phyloP scores from a whole-genome alignment of 2,113 vertebrate genomes.

The Acanthisitta chloris region DNA sequence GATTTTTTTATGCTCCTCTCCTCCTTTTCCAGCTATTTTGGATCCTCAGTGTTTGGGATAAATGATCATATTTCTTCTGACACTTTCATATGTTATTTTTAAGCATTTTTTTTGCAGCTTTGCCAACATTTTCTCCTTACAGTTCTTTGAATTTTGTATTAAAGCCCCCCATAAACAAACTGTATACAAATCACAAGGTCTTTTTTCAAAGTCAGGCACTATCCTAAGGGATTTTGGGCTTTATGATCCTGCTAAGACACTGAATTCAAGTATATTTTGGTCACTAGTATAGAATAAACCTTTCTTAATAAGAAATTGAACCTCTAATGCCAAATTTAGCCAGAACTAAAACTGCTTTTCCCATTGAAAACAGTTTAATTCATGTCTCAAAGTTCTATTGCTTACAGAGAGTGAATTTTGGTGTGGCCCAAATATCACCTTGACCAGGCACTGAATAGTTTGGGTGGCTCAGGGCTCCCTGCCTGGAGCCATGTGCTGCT shows the following conservation, averaged over 20 bases:
- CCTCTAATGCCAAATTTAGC: background rate
- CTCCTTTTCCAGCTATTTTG: background rate
- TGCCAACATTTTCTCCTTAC: slow-evolving; percentile 13
- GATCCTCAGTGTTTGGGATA: background rate
- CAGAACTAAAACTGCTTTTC: background rate
- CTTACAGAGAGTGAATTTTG: background rate
- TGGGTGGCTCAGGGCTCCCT: background rate
- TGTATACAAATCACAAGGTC: background rate
- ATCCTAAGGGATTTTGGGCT: background rate
- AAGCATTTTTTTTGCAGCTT: slow-evolving; percentile 21
- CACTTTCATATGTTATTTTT: slow-evolving; percentile 30
- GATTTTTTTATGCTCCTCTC: background rate
- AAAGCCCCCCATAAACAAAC: background rate
- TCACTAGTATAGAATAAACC: background rate
- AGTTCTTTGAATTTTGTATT: slow-evolving; percentile 26
- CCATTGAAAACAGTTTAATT: background rate
- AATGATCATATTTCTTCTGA: slow-evolving; percentile 6
- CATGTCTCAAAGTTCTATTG: background rate
- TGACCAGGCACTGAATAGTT: background rate
- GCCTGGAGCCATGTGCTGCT: background rate
- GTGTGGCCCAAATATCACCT: background rate
- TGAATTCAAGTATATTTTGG: background rate
- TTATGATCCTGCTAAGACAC: background rate
- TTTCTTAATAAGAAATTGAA: background rate
- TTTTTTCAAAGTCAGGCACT: background rate